phyloP scores from a whole-genome alignment of 1,140 invertebrate genomes.

The Zaprionus gabonicus region DNA sequence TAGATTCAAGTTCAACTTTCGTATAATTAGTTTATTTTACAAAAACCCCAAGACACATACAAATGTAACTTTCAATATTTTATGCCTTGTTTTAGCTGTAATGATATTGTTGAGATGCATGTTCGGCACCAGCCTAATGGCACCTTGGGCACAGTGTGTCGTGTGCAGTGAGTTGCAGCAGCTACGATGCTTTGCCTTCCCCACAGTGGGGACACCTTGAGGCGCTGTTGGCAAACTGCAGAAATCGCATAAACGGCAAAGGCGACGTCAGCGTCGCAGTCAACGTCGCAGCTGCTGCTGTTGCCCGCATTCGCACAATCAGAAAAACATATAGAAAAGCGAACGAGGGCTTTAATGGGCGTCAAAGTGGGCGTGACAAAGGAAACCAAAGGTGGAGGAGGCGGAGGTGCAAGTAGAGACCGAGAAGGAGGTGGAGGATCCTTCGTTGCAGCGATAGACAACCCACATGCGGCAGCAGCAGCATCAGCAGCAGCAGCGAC shows the following conservation, averaged over 20 bases:
- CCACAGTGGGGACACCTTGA: conserved; percentile 63
- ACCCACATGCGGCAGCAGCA: conserved; percentile 48
- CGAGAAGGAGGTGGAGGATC: neutral
- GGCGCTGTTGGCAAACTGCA: conserved; percentile 74
- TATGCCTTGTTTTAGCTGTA: too few relatives aligned
- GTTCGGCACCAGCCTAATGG: conserved; percentile 24
- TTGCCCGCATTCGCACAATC: conserved; percentile 60
- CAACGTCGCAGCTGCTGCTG: neutral
- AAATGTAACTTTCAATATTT: too few relatives aligned
- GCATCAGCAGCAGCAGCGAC: conserved; percentile 42
- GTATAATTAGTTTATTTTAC: neutral
- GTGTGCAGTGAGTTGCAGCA: conserved; percentile 37
- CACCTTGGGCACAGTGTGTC: conserved; percentile 8
- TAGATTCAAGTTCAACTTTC: too few relatives aligned
- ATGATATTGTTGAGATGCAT: neutral
- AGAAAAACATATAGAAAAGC: conserved; percentile 52
- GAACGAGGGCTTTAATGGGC: conserved; percentile 25
- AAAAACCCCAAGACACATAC: neutral
- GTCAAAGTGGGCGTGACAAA: conserved; percentile 30
- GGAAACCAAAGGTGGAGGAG: neutral
- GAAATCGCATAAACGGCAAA: conserved; percentile 73
- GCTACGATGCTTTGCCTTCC: conserved; percentile 10
- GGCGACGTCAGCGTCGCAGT: conserved; percentile 18
- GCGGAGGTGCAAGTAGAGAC: neutral
- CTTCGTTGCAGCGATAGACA: conserved; percentile 42